phyloP scores from a whole-genome alignment of 1,140 invertebrate genomes.

The Homalodisca vitripennis region DNA sequence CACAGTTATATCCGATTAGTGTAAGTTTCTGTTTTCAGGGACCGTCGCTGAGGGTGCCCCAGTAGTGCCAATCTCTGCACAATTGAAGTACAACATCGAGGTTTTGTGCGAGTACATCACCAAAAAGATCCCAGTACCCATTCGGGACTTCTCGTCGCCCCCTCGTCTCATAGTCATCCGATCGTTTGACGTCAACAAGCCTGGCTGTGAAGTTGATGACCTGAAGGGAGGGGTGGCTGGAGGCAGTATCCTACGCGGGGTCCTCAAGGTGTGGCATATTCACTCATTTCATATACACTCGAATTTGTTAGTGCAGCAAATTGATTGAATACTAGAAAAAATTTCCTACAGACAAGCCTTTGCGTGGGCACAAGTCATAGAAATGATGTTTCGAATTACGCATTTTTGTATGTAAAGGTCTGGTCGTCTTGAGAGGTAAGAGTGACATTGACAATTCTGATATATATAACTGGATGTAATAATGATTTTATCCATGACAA shows the following conservation, averaged over 20 bases:
- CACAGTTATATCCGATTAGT: no score
- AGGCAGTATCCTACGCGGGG: slow-evolving; percentile 94
- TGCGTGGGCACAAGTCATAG: no score
- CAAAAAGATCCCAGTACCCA: slow-evolving; percentile 96
- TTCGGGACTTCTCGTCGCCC: slow-evolving; percentile 91
- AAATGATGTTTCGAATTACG: no score
- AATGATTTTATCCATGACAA: no score
- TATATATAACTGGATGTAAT: no score
- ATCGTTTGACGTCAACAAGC: slow-evolving; percentile 99
- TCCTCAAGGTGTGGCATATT: slow-evolving; percentile 82
- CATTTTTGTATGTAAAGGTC: no score
- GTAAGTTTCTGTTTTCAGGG: slow-evolving; percentile 59
- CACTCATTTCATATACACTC: no score
- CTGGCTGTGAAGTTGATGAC: slow-evolving; percentile 98
- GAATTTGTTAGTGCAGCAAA: no score
- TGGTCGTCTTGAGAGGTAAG: no score
- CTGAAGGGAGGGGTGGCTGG: slow-evolving; percentile 98
- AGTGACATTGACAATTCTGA: no score
- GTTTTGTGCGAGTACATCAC: slow-evolving; percentile 97
- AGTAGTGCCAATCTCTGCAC: slow-evolving; percentile 98
- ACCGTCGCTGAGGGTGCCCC: slow-evolving; percentile 99
- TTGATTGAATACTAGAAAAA: no score
- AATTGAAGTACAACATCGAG: slow-evolving; percentile 99
- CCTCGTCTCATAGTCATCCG: slow-evolving; percentile 98
- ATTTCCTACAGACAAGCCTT: no score